Conservation (phyloP, 2,797 vertebrate species). For the Sorex maritimensis region DNA sequence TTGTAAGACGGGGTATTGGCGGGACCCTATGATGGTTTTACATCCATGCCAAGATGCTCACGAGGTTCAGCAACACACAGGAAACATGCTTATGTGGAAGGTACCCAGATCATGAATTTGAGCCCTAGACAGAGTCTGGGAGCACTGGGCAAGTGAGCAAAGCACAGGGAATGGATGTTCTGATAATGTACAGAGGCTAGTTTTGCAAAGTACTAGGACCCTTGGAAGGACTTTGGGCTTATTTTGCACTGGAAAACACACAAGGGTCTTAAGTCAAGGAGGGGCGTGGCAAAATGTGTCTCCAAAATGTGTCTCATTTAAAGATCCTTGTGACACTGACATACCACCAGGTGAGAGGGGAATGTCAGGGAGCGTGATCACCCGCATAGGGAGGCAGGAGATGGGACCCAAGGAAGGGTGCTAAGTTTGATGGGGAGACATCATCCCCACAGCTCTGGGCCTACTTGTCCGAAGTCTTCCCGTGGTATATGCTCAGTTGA, state of each 20-base stretch:
- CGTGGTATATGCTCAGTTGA: not conserved
- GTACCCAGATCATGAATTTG: no score
- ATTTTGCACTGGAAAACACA: not conserved
- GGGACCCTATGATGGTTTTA: not conserved
- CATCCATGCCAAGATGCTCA: not conserved
- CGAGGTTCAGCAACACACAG: no score
- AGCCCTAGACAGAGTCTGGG: not conserved
- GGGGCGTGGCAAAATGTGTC: not conserved
- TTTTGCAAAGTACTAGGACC: fast-evolving
- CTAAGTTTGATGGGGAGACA: no score
- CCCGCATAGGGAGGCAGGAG: fast-evolving
- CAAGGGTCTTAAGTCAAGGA: not conserved
- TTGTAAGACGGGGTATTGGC: not conserved
- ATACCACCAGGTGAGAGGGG: not conserved
- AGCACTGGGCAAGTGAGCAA: fast-evolving
- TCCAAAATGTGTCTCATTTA: not conserved
- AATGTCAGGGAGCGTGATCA: not conserved
- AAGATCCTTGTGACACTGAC: not conserved
- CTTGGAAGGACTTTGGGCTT: not conserved
- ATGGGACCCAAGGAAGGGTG: fast-evolving
- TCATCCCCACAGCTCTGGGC: not conserved
- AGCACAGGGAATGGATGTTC: not conserved
- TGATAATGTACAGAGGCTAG: fast-evolving
- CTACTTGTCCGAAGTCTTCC: not conserved
- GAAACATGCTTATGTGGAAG: no score